Evolutionary conservation across 2,113 vertebrate species (phyloP).

Genomic region (Numida meleagris): DNA sequence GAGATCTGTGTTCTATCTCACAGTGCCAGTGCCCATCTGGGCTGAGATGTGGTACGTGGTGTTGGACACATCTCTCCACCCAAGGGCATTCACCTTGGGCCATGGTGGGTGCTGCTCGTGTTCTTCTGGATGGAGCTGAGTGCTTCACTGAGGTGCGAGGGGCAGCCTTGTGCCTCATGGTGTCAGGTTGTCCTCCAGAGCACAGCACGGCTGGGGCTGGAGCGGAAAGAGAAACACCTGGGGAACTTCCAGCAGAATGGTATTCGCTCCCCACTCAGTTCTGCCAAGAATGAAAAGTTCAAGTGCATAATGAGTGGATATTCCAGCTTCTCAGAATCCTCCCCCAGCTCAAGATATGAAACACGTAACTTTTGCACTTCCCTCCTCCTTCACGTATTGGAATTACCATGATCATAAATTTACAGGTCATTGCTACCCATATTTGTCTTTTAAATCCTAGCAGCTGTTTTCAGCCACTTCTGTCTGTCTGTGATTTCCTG

Average conservation of each 20-base stretch:
- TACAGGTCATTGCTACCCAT: not conserved
- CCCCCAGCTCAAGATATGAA: not conserved
- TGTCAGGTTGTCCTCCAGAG: not conserved
- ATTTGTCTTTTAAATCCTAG: not conserved
- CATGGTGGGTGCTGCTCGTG: not conserved
- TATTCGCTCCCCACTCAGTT: not conserved
- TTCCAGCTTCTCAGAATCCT: not conserved
- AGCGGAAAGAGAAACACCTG: not conserved
- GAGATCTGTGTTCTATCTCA: not conserved
- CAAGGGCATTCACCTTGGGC: not conserved
- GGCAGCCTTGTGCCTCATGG: not conserved
- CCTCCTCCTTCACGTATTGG: not conserved
- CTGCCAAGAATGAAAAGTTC: not conserved
- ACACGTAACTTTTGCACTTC: not conserved
- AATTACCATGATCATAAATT: not conserved
- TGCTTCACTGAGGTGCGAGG: not conserved
- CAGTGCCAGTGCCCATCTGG: not conserved
- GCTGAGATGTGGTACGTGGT: not conserved
- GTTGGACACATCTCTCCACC: rapidly evolving
- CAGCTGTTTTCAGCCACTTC: not conserved
- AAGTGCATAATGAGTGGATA: not conserved
- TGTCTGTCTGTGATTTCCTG: not conserved
- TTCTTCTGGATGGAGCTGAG: not conserved
- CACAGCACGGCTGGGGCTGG: not conserved
- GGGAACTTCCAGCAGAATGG: not conserved